Base-by-base conservation (phyloP, 2,113 vertebrate genomes). In the Rana temporaria region DNA sequence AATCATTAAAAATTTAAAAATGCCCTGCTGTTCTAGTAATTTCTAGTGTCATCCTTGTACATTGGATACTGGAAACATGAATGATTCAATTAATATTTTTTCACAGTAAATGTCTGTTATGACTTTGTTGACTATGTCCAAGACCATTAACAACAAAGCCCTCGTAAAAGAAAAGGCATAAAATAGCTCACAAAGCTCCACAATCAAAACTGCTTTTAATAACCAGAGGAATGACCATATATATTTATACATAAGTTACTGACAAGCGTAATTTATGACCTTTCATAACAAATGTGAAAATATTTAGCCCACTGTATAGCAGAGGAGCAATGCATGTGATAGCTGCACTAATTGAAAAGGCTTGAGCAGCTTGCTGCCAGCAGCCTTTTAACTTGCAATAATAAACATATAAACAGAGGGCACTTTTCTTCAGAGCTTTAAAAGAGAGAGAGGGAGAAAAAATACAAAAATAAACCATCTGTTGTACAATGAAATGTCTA, bases 321-420 rank as follows among this genome's bases (percentile, higher is more conserved):
- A 42, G 18, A 56, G 62, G 78, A 2, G 52, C 34, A 60, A 52
- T 34, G 20, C 34, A 67, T 30, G 5, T 72, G 32, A 69, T 73
- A 74, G 24, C 17, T 4, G 2, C n/a, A 4, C 71, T 76, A 82
- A 24, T 24, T 24, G 38, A 79, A 85, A 79, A 18, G 17, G 2
- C 34, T 15, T 85, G 59, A 80, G 20, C 64, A 84, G 1, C 48
- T 84, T 83, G 4, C 20, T 68, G 63, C 79, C 81, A 22, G 42
- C 67, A 82, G 55, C 20, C 63, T 85, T 74, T 84, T 82, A 1
- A 18, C 73, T 60, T 85, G 55, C 52, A 81, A 68, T 17, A 72
- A 19, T 53, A 84, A 30, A 67, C 57, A 80, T 1, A 48, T 38
- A 78, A 71, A 65, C 26, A 59, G 65, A 72, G 34, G 32, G 12